A percentile compares a stretch with the other conserved stretches of the same genome.
phyloP scores from a whole-genome alignment of 2,113 vertebrate species.

The Dipodomys stephensi region DNA sequence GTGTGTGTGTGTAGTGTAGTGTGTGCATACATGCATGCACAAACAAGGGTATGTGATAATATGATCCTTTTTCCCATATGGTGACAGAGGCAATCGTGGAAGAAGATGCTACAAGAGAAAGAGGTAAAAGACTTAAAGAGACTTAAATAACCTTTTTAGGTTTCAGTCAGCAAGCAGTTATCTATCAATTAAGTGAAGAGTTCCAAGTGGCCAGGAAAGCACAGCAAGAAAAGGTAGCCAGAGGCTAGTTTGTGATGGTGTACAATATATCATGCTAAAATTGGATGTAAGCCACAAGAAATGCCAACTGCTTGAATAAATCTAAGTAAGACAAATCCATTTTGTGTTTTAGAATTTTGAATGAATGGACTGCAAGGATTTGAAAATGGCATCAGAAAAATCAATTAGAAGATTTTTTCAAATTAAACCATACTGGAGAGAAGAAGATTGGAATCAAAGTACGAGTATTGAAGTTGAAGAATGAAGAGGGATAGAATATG shows the following conservation, averaged over 20 bases:
- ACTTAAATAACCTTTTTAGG: background rate
- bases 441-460: background rate
- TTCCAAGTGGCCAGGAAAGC: background rate
- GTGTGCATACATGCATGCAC: too few relatives aligned
- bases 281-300: conserved; percentile 5
- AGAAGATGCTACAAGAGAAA: background rate
- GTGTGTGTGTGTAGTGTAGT: too few relatives aligned
- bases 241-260: background rate
- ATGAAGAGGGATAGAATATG: background rate
- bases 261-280: background rate
- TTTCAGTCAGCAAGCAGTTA: background rate
- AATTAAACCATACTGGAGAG: background rate
- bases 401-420: background rate
- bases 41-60: background rate
- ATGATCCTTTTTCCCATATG: background rate
- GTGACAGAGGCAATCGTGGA: background rate
- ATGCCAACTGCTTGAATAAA: background rate
- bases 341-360: background rate
- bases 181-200: background rate
- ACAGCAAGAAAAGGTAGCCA: background rate
- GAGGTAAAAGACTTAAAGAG: background rate
- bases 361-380: background rate
- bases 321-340: conserved; percentile 18
- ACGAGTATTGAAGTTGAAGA: background rate
- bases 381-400: background rate